phyloP scores from a whole-genome alignment of 2,888 invertebrate genomes.

The Heliconius erato region DNA sequence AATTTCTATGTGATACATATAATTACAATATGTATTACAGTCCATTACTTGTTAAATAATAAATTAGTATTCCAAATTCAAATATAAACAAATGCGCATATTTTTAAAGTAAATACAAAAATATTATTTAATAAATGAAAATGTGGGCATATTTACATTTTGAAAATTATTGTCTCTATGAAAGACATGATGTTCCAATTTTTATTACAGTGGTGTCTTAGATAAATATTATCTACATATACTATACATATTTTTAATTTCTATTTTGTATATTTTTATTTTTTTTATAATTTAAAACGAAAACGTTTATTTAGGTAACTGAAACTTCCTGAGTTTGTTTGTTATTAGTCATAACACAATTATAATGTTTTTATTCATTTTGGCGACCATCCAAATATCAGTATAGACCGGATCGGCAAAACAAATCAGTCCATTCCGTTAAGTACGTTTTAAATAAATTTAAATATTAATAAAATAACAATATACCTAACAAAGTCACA shows the following conservation, averaged over 20 bases:
- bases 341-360: slow-evolving; percentile 32
- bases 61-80: not conserved
- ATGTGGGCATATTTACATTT: not conserved
- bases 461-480: not conserved
- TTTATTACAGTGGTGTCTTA: not conserved
- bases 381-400: slow-evolving; percentile 30
- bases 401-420: not conserved
- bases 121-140: not conserved
- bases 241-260: not conserved
- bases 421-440: slow-evolving; percentile 1
- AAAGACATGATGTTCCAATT: not conserved
- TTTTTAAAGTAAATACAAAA: not conserved
- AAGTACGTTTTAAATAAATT: not conserved
- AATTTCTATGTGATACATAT: not conserved
- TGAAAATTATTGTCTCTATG: not conserved
- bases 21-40: not conserved
- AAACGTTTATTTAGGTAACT: not conserved
- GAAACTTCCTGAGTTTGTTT: not conserved
- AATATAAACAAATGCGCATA: not conserved
- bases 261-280: not conserved
- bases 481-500: not conserved
- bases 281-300: not conserved
- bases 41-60: not conserved
- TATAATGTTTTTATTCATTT: slow-evolving; percentile 23
- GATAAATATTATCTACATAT: too few relatives aligned